Conservation (phyloP, 2,888 invertebrate species). For the Tenthredo scrophulariae region DNA sequence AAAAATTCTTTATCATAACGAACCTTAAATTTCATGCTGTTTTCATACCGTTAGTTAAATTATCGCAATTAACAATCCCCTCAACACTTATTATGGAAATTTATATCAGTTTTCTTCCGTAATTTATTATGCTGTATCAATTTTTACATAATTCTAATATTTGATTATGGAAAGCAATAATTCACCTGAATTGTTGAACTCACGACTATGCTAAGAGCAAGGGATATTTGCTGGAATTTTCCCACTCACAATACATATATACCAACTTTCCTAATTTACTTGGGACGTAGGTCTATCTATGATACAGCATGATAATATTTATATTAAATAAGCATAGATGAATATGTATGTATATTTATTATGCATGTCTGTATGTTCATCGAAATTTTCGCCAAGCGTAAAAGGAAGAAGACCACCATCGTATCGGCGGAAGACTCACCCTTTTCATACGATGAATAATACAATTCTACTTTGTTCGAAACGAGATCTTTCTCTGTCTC, state of each 20-base stretch:
- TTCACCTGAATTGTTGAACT: not conserved
- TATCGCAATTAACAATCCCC: not conserved
- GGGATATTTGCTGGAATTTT: not conserved
- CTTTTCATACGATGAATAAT: not conserved
- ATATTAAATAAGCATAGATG: not conserved
- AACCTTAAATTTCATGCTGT: not conserved
- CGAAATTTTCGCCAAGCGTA: not conserved
- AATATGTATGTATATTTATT: not conserved
- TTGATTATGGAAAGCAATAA: not conserved
- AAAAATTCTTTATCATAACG: not conserved
- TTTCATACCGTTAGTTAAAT: not conserved
- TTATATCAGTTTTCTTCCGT: not conserved
- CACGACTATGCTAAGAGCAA: not conserved
- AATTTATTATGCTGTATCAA: not conserved
- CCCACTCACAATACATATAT: not conserved
- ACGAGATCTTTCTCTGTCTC: not conserved
- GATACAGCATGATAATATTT: not conserved
- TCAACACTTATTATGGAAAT: too few species aligned
- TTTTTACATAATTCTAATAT: not conserved
- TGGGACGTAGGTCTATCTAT: not conserved
- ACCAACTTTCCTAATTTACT: not conserved
- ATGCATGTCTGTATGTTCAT: not conserved
- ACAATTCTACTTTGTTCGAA: constrained; percentile 2
- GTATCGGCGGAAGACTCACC: not conserved
- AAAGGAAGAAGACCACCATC: not conserved